phyloP scores from a whole-genome alignment of 2,888 invertebrate species.

The Lacanobia wlatinum region DNA sequence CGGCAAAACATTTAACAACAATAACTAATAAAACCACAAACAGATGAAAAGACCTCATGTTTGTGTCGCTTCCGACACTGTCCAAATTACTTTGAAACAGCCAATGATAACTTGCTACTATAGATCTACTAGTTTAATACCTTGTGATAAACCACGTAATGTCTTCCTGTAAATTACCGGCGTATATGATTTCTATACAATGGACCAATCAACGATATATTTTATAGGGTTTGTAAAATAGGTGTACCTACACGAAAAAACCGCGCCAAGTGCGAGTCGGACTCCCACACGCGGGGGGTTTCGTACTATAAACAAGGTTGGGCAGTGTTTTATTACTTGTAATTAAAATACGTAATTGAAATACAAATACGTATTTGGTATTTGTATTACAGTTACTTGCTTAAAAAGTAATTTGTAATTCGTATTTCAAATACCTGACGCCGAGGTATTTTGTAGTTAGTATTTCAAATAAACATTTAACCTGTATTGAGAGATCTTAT shows the following conservation, averaged over 20 bases:
- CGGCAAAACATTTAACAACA: slow-evolving; percentile 11
- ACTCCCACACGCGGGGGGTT: too few relatives aligned
- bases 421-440: background rate
- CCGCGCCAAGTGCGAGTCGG: too few relatives aligned
- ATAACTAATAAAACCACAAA: slow-evolving; percentile 3
- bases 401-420: background rate
- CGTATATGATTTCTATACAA: background rate
- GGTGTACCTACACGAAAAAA: too few relatives aligned
- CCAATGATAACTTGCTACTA: background rate
- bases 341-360: slow-evolving; percentile 3
- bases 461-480: too few relatives aligned
- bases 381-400: background rate
- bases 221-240: too few relatives aligned
- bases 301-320: too few relatives aligned
- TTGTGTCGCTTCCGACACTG: background rate
- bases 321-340: too few relatives aligned
- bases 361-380: background rate
- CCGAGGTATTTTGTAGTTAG: too few relatives aligned
- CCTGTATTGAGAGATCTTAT: too few relatives aligned
- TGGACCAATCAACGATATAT: background rate
- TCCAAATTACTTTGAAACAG: background rate
- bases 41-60: slow-evolving; percentile 15
- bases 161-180: slow-evolving; percentile 1
- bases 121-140: background rate
- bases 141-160: background rate